Conservation (phyloP, 2,797 vertebrate species). For the Australoheros facetus region DNA sequence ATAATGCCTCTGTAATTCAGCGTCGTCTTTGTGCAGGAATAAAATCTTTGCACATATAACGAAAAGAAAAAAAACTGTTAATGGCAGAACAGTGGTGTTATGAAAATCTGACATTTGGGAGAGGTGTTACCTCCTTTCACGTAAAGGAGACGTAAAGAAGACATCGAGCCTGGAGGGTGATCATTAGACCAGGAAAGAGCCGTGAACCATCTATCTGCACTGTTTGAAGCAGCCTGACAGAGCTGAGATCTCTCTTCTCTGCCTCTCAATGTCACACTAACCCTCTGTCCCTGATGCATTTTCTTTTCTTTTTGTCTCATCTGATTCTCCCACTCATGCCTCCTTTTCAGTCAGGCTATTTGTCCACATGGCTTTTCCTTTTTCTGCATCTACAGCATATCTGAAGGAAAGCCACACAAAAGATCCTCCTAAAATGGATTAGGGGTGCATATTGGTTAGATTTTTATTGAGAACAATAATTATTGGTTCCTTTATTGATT, state of each 20-base stretch:
- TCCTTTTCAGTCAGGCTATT: conserved; percentile 36
- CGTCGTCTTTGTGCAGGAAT: not conserved
- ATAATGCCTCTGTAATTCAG: not conserved
- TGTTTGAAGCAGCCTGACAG: conserved; percentile 39
- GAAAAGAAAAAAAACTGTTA: not conserved
- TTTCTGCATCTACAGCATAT: conserved; percentile 11
- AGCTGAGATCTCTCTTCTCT: conserved; percentile 48
- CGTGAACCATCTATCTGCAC: conserved; percentile 18
- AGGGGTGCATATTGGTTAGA: not conserved
- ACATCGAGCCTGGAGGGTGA: conserved; percentile 37
- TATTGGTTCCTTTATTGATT: not conserved
- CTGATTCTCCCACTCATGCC: conserved; percentile 30
- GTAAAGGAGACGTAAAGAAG: conserved; percentile 27
- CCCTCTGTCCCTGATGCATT: conserved; percentile 44
- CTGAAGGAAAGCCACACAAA: conserved; percentile 41
- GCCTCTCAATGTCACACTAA: conserved; percentile 63
- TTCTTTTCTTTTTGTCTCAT: conserved; percentile 43
- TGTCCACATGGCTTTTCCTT: conserved; percentile 28
- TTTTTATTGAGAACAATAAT: not conserved
- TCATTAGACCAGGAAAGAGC: conserved; percentile 54
- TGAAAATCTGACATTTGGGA: conserved; percentile 34
- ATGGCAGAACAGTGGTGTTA: not conserved
- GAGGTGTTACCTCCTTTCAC: conserved; percentile 14
- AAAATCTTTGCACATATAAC: not conserved
- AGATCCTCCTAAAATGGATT: not conserved